Evolutionary conservation across 1,140 invertebrate species (phyloP), one percentile per base, ranked within the genome.

Genomic region (Drosophila asahinai): DNA sequence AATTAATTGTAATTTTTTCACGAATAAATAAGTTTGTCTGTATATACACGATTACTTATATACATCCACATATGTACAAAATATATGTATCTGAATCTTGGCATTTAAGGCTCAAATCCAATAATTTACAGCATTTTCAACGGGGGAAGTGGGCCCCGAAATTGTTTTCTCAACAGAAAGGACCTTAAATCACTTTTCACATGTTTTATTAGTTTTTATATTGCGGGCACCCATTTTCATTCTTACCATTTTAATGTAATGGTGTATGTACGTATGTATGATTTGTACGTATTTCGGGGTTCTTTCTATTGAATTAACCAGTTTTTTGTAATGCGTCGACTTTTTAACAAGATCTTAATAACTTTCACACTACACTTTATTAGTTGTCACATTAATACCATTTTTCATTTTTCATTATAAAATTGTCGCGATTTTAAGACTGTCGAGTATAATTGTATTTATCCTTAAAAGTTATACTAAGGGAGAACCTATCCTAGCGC

Each of bases 371-470:
- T 22, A 17, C 49, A 42, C 45, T 22, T 38, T n/a, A 58, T 58
- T 22, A 22, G 43, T 60, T 43, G 22, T 51, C 38, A 73, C 57
- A 72, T 72, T 52, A 52, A 51, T 72, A 73, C 12, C 2, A 25
- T 78, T 78, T 74, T 61, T 68, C 49, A 57, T 55, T 51, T 74
- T 80, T 66, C 59, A 38, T 76, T 80, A 80, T 80, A 89, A 89
- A 89, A 80, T 68, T 65, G 77, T 84, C 78, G 54, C 55, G 55
- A 47, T 57, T 76, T 81, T 51, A 83, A 78, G 86, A 62, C 70
- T 63, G 79, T 66, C 74, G 76, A 81, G 78, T 81, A 90, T 84
- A 87, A 91, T 84, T 86, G 74, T 87, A 89, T 91, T 91, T 87
- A 81, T 86, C 70, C 81, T 86, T 81, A 62, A 76, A 76, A 81